Evolutionary conservation across 1,140 invertebrate genomes (phyloP).

Genomic region (Diplogasteroides magnus): DNA sequence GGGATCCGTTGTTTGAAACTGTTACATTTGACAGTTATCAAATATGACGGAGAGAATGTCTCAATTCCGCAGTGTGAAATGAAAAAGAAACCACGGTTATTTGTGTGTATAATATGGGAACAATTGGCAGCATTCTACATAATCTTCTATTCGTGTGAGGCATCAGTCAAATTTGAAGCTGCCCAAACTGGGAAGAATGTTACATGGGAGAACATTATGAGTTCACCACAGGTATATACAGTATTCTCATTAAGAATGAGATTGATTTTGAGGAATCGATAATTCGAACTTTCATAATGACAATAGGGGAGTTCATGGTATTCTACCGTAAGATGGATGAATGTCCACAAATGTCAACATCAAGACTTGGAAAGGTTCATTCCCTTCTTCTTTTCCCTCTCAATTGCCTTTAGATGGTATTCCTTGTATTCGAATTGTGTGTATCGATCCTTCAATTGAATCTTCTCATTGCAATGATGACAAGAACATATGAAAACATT

Average conservation of each 20-base stretch:
- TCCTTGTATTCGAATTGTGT: constrained; percentile 91
- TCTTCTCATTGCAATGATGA: constrained; percentile 99
- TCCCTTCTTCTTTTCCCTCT: neutral
- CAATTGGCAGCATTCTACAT: constrained; percentile 75
- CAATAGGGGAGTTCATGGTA: constrained; percentile 87
- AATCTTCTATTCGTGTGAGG: constrained; percentile 77
- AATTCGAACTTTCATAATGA: constrained; percentile 96
- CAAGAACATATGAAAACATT: constrained; percentile 91
- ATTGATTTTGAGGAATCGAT: constrained; percentile 70
- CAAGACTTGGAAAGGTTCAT: constrained; percentile 33
- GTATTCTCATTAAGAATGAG: neutral
- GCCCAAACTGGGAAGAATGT: neutral
- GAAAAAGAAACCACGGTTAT: no score
- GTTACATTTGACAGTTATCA: no score
- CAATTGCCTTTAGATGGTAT: constrained; percentile 67
- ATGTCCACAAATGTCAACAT: constrained; percentile 35
- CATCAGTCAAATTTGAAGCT: constrained; percentile 17
- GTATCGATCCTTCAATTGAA: constrained; percentile 90
- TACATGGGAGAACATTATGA: neutral
- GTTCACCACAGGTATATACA: neutral
- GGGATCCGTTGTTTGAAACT: constrained; percentile 8
- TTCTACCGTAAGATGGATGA: constrained; percentile 79
- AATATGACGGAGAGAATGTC: no score
- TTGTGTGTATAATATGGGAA: no score
- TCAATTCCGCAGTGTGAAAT: no score